These are phyloP conservation scores for Gobio occitaniae DNA, from an alignment of 2,797 vertebrate genomes.

Conservation along the genomic window DNA sequence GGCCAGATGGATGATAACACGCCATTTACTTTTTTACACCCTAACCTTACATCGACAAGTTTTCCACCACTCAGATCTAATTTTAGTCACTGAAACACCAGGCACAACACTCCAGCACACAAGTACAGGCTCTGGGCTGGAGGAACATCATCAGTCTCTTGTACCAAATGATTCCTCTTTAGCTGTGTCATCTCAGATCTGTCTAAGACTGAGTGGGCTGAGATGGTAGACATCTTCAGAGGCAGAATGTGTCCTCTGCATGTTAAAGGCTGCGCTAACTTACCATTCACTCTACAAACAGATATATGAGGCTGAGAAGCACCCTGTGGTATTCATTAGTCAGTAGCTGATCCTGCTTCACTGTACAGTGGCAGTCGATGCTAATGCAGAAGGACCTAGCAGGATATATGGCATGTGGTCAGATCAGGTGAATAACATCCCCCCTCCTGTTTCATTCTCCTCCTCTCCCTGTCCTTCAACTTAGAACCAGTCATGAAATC, in stretches of 20 bases:
- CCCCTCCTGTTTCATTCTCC: background rate
- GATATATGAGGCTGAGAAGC: constrained; percentile 13
- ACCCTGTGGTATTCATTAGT: constrained; percentile 30
- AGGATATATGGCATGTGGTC: constrained; percentile 6
- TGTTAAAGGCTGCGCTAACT: constrained; percentile 3
- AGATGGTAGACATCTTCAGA: constrained; percentile 5
- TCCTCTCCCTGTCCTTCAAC: constrained; percentile 17
- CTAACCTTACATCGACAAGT: background rate
- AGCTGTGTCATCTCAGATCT: background rate
- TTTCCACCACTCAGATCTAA: background rate
- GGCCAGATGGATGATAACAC: background rate
- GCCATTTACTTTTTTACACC: background rate
- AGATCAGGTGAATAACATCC: constrained; percentile 24
- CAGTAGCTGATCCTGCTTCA: constrained; percentile 25
- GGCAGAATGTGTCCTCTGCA: background rate
- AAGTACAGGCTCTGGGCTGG: background rate
- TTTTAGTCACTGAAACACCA: background rate
- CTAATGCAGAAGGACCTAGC: constrained; percentile 10
- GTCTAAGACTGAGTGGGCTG: background rate
- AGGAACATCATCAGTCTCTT: constrained; percentile 3
- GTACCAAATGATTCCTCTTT: constrained; percentile 11
- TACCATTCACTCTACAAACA: constrained; percentile 26
- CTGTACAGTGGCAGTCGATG: constrained; percentile 11
- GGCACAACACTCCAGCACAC: background rate
- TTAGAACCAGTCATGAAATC: background rate